Evolutionary conservation across 2,797 vertebrate genomes (phyloP), one percentile per base, ranked within the genome.

Genomic region (Dryobates pubescens): DNA sequence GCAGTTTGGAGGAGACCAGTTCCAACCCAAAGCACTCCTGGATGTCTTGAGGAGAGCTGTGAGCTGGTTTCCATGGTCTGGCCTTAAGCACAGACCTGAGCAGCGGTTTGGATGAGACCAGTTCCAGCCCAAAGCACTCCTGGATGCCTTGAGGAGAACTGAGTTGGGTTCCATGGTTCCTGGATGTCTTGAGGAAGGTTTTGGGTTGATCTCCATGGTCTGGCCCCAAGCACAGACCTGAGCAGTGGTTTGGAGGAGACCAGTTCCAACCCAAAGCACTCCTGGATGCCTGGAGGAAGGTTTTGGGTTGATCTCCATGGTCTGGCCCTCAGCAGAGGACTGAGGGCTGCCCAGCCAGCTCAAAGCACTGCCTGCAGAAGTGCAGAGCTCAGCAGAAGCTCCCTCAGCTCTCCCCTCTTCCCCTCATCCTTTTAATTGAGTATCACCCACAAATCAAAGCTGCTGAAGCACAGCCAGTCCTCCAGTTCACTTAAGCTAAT

Each of bases 401-500:
- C 69, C 63, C 53, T 61, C 32, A 8, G 59, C 27, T 23, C 36
- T 64, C n/a, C 17, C 45, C 36, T 17, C 6, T 75, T 14, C 18
- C 4, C 56, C 38, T 56, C 69, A 30, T 45, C 6, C 7, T 53
- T 63, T 71, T 85, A 72, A 43, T 22, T 51, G 41, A 86, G 78
- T 26, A 75, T 86, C 81, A 27, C 80, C 81, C 80, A 71, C 86
- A 91, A 85, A 82, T 74, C 69, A 92, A 58, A 75, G 51, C 27
- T 18, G 27, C 84, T 36, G 45, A 34, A 45, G 73, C 84, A 80
- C 82, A 70, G 92, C 30, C 91, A 82, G 87, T 51, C 43, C 73
- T 74, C n/a, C 53, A 19, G 41, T 32, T 77, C 76, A 34, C 91
- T 89, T 86, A 3, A 64, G 88, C 67, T 94, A 83, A 93, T 89